Evolutionary conservation across 2,113 vertebrate species (phyloP).

Genomic region (Hylia prasina): DNA sequence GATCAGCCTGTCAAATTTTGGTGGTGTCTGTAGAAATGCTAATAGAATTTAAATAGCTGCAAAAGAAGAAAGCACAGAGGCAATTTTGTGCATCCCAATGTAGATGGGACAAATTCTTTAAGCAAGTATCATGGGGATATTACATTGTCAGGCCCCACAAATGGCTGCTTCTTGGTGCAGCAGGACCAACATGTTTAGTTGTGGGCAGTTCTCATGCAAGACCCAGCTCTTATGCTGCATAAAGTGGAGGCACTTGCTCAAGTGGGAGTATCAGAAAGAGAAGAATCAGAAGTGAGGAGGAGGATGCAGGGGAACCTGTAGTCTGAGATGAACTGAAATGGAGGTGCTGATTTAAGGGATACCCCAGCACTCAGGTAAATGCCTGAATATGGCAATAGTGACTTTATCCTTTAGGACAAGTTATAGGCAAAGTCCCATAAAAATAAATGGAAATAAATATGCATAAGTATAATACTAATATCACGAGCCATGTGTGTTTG

Average conservation of each 20-base stretch:
- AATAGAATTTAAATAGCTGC: neutral
- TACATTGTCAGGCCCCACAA: neutral
- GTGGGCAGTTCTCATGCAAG: neutral
- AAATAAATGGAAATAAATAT: neutral
- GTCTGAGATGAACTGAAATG: neutral
- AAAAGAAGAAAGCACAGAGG: neutral
- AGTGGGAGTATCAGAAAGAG: neutral
- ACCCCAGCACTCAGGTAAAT: neutral
- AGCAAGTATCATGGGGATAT: fast-evolving
- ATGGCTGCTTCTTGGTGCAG: neutral
- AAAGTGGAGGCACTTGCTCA: neutral
- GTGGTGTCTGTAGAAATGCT: neutral
- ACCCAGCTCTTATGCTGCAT: neutral
- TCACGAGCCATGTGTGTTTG: neutral
- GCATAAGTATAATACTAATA: neutral
- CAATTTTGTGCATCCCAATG: neutral
- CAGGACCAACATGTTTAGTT: neutral
- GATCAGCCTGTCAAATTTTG: neutral
- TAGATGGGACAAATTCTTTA: neutral
- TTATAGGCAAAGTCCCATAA: neutral
- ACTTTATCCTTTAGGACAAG: neutral
- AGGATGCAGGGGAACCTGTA: neutral
- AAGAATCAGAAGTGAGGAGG: neutral
- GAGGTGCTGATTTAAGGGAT: neutral
- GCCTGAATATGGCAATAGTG: fast-evolving